Base-by-base conservation (phyloP, 2,888 invertebrate species). In the Dugesia japonica region DNA sequence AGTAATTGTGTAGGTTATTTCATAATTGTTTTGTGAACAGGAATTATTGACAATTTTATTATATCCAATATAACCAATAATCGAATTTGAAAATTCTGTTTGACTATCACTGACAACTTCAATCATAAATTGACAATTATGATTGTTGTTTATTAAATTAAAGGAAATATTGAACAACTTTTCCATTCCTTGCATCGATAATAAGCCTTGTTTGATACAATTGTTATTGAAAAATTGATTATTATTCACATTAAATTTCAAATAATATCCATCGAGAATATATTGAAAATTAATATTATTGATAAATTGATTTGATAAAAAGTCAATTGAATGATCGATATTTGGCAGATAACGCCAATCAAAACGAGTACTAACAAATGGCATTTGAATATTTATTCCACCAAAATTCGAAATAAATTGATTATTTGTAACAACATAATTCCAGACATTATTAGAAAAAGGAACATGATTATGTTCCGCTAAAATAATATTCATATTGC, bases 401-500 rank as follows among this genome's bases (percentile, higher is more conserved):
- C 92, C 92, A 13, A 31, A 17, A 28, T 31, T 72, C 26, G 27
- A 15, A 17, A n/a, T 17, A 23, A 28, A 28, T 26, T 4, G 89
- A 78, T 91, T 91, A 81, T 92, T 91, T 83, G 91, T 90, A 73
- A 95, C 84, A 28, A 91, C 87, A 88, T 97, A 98, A 83, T 95
- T 93, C 87, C 94, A 98, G 0, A 98, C 87, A 86, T 98, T 98
- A 82, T 97, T 97, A 0, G 95, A 94, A 79, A 92, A 91, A 80
- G 94, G 89, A 80, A 97, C 88, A 84, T 98, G 86, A 71, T 93
- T 92, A 81, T 91, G 90, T 81, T 95, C 94, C 76, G 89, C 88
- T 79, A 95, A 89, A 17, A 94, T 92, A 0, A 85, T 85, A 83
- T 88, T 89, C 0, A 90, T 90, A 83, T 98, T 98, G 81, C 92